Conservation (phyloP, 2,888 invertebrate species). For the Lissocephala sabroskyi region DNA sequence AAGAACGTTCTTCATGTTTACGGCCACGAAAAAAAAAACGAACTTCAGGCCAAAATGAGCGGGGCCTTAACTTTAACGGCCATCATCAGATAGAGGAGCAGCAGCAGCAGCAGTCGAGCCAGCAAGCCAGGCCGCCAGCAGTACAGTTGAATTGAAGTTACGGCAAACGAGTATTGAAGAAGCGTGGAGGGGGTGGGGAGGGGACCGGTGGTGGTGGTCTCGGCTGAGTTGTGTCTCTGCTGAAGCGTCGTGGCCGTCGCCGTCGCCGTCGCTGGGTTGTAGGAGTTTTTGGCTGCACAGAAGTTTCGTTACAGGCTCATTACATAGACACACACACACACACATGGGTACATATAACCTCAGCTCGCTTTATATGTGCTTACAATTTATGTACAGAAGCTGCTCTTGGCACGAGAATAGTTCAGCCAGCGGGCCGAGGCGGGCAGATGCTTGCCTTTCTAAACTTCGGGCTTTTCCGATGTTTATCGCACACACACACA, state of each 20-base stretch:
- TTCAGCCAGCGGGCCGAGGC: slow-evolving; percentile 34
- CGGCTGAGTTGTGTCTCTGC: slow-evolving; percentile 34
- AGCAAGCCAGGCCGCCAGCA: neutral
- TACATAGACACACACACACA: slow-evolving; percentile 45
- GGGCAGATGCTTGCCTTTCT: slow-evolving; percentile 62
- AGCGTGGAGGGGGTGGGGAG: slow-evolving; percentile 21
- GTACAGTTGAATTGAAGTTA: slow-evolving; percentile 60
- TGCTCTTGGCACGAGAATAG: slow-evolving; percentile 18
- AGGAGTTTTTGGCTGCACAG: slow-evolving; percentile 61
- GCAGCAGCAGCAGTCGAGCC: slow-evolving; percentile 9
- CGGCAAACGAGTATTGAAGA: slow-evolving; percentile 58
- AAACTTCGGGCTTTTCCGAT: slow-evolving; percentile 59
- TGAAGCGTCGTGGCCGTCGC: slow-evolving; percentile 19
- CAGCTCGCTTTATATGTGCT: slow-evolving; percentile 47
- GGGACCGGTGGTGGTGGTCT: neutral
- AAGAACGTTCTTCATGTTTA: slow-evolving; percentile 59
- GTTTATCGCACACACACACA: slow-evolving; percentile 35
- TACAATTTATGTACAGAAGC: slow-evolving; percentile 49
- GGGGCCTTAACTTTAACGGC: slow-evolving; percentile 53
- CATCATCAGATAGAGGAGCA: slow-evolving; percentile 55
- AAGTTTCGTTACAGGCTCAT: slow-evolving; percentile 63
- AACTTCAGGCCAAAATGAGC: slow-evolving; percentile 22
- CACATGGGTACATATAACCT: slow-evolving; percentile 7
- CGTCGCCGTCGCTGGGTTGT: slow-evolving; percentile 33
- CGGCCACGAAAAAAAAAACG: slow-evolving; percentile 36